These are phyloP conservation scores for Balanococcus diminutus DNA, from an alignment of 2,888 invertebrate genomes.

Conservation along the genomic window DNA sequence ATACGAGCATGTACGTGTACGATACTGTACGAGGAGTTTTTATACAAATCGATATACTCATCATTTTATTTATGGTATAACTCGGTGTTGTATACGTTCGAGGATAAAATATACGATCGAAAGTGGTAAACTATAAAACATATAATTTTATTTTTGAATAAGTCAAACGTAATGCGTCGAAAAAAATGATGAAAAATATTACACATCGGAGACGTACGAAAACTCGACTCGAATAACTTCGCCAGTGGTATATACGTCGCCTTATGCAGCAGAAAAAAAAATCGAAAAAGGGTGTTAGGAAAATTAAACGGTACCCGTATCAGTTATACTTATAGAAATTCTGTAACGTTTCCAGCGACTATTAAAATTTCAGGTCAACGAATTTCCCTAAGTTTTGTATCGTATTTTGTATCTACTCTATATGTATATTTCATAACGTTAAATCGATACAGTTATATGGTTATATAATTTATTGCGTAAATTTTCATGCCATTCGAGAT, in stretches of 20 bases:
- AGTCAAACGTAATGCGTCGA: neutral
- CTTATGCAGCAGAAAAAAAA: neutral
- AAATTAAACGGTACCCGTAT: constrained; percentile 21
- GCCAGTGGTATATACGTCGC: neutral
- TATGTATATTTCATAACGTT: neutral
- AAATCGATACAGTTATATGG: constrained; percentile 10
- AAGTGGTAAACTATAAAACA: neutral
- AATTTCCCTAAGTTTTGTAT: constrained; percentile 17
- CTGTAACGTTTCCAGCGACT: neutral
- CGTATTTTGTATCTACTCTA: constrained; percentile 13
- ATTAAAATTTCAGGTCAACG: constrained; percentile 40
- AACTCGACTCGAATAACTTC: neutral
- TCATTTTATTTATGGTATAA: neutral
- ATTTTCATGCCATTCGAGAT: constrained; percentile 16
- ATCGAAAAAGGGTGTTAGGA: neutral
- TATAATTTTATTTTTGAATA: neutral
- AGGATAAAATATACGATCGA: neutral
- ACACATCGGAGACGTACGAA: neutral
- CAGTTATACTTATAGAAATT: neutral
- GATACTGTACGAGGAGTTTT: neutral
- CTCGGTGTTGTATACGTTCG: neutral
- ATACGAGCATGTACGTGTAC: neutral
- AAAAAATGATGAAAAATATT: neutral
- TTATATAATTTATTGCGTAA: constrained; percentile 25
- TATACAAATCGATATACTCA: neutral